Evolutionary conservation across 2,797 vertebrate species (phyloP).

Genomic region (Fundulus diaphanus): DNA sequence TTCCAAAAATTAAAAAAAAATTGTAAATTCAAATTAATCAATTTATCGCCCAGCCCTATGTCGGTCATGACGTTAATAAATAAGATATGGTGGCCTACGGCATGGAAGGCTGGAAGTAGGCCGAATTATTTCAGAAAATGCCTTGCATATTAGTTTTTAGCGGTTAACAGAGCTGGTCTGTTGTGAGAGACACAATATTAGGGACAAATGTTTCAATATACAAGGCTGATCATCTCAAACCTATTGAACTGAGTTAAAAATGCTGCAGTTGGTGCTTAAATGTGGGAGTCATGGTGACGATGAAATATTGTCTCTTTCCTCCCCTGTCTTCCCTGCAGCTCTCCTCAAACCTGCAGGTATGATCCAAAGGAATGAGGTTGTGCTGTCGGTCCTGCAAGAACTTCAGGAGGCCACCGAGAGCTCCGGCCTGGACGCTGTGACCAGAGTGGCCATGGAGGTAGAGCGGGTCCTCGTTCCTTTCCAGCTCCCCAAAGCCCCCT

Average conservation of each 20-base stretch:
- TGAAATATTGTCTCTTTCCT: background rate
- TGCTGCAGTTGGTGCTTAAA: background rate
- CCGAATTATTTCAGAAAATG: background rate
- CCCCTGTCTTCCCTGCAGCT: slow-evolving; percentile 1
- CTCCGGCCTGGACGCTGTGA: slow-evolving; percentile 85
- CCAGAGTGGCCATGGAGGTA: slow-evolving; percentile 84
- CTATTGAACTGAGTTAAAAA: background rate
- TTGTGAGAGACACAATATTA: background rate
- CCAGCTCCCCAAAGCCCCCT: slow-evolving; percentile 79
- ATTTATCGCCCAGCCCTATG: no score
- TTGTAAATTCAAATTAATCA: no score
- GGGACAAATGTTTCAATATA: background rate
- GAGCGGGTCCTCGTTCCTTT: slow-evolving; percentile 85
- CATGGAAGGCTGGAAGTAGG: background rate
- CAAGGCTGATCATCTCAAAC: no score
- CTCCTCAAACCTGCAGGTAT: slow-evolving; percentile 77
- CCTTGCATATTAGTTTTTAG: background rate
- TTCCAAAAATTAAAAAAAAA: no score
- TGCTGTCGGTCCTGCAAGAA: slow-evolving; percentile 88
- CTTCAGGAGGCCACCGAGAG: slow-evolving; percentile 93
- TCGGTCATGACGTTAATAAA: no score
- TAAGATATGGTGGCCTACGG: background rate
- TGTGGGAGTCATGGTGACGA: background rate
- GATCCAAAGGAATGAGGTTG: slow-evolving; percentile 88
- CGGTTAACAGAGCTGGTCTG: no score